Evolutionary conservation across 2,113 vertebrate species (phyloP).

Genomic region (Cyprinus carpio): DNA sequence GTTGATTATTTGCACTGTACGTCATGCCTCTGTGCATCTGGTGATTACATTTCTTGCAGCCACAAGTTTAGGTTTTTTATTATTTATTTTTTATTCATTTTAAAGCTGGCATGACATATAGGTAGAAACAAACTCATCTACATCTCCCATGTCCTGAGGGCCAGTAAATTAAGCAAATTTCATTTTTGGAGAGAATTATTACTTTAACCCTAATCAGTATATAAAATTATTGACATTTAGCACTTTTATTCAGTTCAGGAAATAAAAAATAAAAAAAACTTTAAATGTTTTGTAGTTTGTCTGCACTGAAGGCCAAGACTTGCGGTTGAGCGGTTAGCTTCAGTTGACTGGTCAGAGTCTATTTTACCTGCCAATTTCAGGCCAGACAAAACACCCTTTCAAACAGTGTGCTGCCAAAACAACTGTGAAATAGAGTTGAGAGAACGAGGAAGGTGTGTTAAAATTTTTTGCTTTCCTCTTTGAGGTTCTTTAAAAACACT

Average conservation of each 20-base stretch:
- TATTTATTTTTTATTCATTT: too few relatives aligned
- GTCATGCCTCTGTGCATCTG: too few relatives aligned
- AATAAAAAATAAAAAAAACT: neutral
- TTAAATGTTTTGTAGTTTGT: neutral
- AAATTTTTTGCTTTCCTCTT: neutral
- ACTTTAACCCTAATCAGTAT: too few relatives aligned
- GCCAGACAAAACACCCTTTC: slow-evolving; percentile 32
- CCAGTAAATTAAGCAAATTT: too few relatives aligned
- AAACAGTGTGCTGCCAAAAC: slow-evolving; percentile 34
- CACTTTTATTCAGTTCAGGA: neutral
- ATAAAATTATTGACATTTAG: too few relatives aligned
- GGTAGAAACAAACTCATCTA: too few relatives aligned
- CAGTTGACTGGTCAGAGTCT: neutral
- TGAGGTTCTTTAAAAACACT: neutral
- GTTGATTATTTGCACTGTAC: too few relatives aligned
- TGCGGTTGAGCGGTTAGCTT: neutral
- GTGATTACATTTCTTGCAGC: too few relatives aligned
- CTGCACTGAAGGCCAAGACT: neutral
- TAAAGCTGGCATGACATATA: too few relatives aligned
- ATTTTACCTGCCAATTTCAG: slow-evolving; percentile 26
- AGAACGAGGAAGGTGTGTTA: neutral
- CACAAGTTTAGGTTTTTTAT: too few relatives aligned
- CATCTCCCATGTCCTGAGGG: too few relatives aligned
- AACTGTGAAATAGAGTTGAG: slow-evolving; percentile 34
- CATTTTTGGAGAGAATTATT: too few relatives aligned